Conservation (phyloP, 2,113 vertebrate species). For the Myanophis thanlyinensis region DNA sequence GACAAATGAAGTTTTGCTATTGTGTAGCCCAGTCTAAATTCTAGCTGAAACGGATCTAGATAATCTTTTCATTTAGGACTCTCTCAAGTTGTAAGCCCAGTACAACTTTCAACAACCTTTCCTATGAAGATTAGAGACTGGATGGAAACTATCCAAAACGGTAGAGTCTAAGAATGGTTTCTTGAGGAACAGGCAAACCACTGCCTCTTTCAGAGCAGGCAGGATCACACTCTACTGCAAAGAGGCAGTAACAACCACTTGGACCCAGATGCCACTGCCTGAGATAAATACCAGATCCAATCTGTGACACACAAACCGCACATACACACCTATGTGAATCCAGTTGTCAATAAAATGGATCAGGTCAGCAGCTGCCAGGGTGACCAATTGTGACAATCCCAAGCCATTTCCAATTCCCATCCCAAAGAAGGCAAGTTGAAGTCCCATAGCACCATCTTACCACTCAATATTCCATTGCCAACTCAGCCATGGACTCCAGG, state of each 20-base stretch:
- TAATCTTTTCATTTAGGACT: neutral
- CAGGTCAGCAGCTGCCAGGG: neutral
- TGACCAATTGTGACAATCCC: neutral
- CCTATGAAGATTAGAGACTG: neutral
- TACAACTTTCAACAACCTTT: neutral
- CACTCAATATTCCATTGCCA: neutral
- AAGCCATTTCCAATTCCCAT: neutral
- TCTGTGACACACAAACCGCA: neutral
- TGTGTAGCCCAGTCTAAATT: neutral
- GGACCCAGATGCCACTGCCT: neutral
- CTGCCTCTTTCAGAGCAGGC: neutral
- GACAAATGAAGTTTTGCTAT: neutral
- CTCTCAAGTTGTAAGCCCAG: neutral
- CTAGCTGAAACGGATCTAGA: neutral
- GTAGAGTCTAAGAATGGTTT: neutral
- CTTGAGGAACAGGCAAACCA: neutral
- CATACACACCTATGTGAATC: neutral
- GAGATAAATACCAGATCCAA: neutral
- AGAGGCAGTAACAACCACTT: neutral
- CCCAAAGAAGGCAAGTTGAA: neutral
- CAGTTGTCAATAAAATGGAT: neutral
- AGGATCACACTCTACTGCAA: neutral
- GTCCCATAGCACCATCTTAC: neutral
- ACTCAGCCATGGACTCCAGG: neutral
- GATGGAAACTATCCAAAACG: neutral